Evolutionary conservation across 2,797 vertebrate genomes (phyloP).

Genomic region (Prunella strophiata): DNA sequence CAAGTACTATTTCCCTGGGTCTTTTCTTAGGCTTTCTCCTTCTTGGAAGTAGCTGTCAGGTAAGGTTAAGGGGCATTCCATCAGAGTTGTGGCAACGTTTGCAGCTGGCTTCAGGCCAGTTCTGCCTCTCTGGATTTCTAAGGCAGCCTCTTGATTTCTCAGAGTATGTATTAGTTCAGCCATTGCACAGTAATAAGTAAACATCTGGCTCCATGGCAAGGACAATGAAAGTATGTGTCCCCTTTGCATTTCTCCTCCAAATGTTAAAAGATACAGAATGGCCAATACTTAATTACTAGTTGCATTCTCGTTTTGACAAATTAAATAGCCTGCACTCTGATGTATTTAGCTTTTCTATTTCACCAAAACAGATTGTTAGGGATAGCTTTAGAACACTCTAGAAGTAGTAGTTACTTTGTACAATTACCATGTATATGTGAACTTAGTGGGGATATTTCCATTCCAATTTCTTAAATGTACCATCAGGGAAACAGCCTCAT

Average conservation of each 20-base stretch:
- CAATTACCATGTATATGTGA: neutral
- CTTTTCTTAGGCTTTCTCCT: neutral
- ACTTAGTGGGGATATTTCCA: neutral
- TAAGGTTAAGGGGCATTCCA: slow-evolving; percentile 25
- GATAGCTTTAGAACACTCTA: neutral
- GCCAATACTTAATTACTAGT: neutral
- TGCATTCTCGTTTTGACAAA: neutral
- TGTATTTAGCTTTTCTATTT: neutral
- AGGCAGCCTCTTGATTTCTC: slow-evolving; percentile 10
- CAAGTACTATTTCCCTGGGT: neutral
- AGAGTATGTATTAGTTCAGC: neutral
- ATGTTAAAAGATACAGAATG: neutral
- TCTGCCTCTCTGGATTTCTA: slow-evolving; percentile 36
- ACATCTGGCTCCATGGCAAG: neutral
- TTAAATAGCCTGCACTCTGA: neutral
- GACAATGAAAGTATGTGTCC: neutral
- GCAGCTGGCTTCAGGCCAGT: slow-evolving; percentile 29
- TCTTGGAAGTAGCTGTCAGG: slow-evolving; percentile 35
- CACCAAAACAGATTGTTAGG: neutral
- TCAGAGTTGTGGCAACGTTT: neutral
- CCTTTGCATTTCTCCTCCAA: neutral
- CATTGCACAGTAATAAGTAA: neutral
- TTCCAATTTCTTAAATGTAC: neutral
- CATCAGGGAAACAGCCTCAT: neutral
- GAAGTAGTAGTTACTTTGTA: neutral